Base-by-base conservation (phyloP, 2,113 vertebrate species). In the Paracanthobrama guichenoti region DNA sequence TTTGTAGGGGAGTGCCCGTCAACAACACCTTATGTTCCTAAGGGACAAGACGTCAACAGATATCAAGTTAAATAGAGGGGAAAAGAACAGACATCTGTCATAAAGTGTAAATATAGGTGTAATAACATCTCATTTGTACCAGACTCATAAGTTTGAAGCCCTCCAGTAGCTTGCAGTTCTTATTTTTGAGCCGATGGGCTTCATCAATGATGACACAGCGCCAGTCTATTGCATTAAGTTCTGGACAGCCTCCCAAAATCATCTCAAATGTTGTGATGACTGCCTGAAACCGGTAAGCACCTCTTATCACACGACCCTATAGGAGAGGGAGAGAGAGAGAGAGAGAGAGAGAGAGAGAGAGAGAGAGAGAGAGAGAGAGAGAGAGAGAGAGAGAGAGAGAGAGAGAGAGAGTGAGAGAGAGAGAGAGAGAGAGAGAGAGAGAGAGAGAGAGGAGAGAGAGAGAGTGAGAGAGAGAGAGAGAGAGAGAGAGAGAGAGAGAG, bases 191-290 rank as follows among this genome's bases (percentile, higher is more conserved):
- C 24, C 98, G 95, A 91, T 99, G 98, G 81, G 98, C 97, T 91
- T 99, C 98, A 85, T 99, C 98, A 85, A 99, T 99, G 91, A 99
- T 98, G 82, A 97, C 96, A 4, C 98, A 99, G 4, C 97, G 95
- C 98, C 98, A 99, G 20, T 99, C 97, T 74, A 99, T 96, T 42
- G 97, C 97, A 88, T 99, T 98, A 88, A 99, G 95, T 84, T 98
- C 97, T 9, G 97, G 96, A 90, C 98, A 99, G 80, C 97, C 97
- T 66, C 97, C 97, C 91, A 99, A 94, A 92, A 99, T 99, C 97
- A 99, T 99, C 94, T 99, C 98, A 89, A 99, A 99, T 2, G 98
- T 99, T 72, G 97, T 99, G 91, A 99, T 99, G 79, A 99, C 95
- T 60, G 97, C 97, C 88, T 98, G 96, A 91, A 99, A 99, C 90